Percentiles rank a stretch among this genome's conserved stretches.
These are phyloP conservation scores for Zaprionus nigranus DNA, from an alignment of 1,140 invertebrate species.

Conservation along the genomic window DNA sequence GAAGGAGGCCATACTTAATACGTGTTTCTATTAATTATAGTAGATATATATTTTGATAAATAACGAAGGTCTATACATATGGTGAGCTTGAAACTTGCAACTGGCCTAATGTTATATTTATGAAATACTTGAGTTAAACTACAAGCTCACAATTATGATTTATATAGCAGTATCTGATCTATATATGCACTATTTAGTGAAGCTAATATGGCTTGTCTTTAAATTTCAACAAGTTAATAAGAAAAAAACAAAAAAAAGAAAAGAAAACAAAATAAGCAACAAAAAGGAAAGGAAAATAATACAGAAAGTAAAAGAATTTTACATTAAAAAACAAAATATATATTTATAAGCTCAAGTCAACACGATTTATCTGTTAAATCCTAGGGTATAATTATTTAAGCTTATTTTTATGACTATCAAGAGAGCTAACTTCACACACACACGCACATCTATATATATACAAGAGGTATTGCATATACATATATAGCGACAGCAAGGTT, in stretches of 20 bases:
- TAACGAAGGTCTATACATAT: conserved; percentile 3
- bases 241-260: not conserved
- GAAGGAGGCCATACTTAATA: not conserved
- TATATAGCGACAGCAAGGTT: not conserved
- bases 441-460: conserved; percentile 40
- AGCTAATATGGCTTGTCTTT: conserved; percentile 45
- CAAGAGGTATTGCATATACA: conserved; percentile 34
- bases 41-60: not conserved
- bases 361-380: not conserved
- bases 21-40: not conserved
- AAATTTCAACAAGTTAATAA: conserved; percentile 34
- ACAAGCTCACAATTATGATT: conserved; percentile 6
- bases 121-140: not conserved
- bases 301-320: not conserved
- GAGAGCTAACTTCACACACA: not conserved
- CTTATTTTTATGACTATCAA: not conserved
- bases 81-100: conserved; percentile 5
- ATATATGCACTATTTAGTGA: not conserved
- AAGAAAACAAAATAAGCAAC: not conserved
- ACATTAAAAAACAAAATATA: not conserved
- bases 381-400: not conserved
- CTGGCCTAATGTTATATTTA: not conserved
- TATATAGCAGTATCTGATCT: not conserved
- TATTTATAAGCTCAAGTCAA: not conserved
- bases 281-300: conserved; percentile 4